Percentiles rank a stretch among this genome's conserved stretches.
Conservation (phyloP, 1,140 invertebrate genomes). For the Eubasilissa regina region DNA sequence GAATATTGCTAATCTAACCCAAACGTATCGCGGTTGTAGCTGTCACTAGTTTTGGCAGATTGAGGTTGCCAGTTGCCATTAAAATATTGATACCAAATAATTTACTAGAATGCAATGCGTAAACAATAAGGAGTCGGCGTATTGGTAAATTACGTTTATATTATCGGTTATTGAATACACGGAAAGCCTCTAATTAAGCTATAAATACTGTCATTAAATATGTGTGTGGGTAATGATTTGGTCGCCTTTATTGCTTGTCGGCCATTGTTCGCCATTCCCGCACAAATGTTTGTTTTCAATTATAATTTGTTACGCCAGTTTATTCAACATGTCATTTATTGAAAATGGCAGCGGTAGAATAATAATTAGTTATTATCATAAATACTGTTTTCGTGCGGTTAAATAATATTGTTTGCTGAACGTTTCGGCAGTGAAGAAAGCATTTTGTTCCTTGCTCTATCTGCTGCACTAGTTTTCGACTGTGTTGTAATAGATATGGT, state of each 20-base stretch:
- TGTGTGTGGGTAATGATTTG: not conserved
- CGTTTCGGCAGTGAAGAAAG: too few relatives aligned
- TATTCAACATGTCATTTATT: too few relatives aligned
- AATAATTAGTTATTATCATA: too few relatives aligned
- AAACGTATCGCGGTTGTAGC: too few relatives aligned
- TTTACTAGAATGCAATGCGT: not conserved
- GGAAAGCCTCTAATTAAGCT: conserved; percentile 28
- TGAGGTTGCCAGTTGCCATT: not conserved
- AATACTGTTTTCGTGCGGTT: too few relatives aligned
- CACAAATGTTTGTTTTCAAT: not conserved
- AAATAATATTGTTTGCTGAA: too few relatives aligned
- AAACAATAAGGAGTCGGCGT: conserved; percentile 29
- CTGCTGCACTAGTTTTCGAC: too few relatives aligned
- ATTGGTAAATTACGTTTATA: conserved; percentile 14
- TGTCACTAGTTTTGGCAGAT: not conserved
- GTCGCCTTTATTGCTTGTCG: not conserved
- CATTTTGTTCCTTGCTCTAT: too few relatives aligned
- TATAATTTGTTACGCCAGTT: too few relatives aligned
- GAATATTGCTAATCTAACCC: too few relatives aligned
- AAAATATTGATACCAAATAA: not conserved
- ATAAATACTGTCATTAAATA: conserved; percentile 24
- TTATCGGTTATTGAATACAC: conserved; percentile 19
- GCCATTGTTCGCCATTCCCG: conserved; percentile 8
- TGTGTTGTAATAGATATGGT: too few relatives aligned
- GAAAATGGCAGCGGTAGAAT: too few relatives aligned